phyloP scores from a whole-genome alignment of 1,140 invertebrate species.

The Aphaenogaster ashmeadi region DNA sequence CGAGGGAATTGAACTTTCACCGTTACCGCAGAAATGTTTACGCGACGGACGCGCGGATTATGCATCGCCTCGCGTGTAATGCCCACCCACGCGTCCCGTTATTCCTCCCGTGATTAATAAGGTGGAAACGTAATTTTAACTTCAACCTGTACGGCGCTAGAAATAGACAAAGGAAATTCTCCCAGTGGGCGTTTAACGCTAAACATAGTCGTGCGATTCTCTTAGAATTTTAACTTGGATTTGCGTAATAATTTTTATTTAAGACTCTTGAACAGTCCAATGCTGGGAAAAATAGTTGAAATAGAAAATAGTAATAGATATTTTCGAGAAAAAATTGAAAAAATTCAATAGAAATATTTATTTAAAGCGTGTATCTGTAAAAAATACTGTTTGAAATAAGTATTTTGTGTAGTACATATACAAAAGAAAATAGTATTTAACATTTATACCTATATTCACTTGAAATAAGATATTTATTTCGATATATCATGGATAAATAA shows the following conservation, averaged over 20 bases:
- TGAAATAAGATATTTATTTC: too few relatives aligned
- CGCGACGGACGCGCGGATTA: slow-evolving; percentile 29
- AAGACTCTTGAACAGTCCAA: too few relatives aligned
- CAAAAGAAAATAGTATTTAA: too few relatives aligned
- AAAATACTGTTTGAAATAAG: too few relatives aligned
- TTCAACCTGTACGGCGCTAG: neutral
- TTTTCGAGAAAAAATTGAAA: too few relatives aligned
- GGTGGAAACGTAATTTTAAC: slow-evolving; percentile 12
- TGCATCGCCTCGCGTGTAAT: slow-evolving; percentile 16
- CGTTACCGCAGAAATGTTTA: slow-evolving; percentile 53
- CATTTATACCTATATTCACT: too few relatives aligned
- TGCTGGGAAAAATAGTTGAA: too few relatives aligned
- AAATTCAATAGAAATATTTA: too few relatives aligned
- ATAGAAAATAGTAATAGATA: too few relatives aligned
- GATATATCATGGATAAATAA: too few relatives aligned
- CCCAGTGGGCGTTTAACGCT: neutral
- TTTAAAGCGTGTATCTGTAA: too few relatives aligned
- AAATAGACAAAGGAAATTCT: slow-evolving; percentile 40
- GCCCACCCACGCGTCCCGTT: slow-evolving; percentile 31
- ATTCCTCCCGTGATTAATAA: slow-evolving; percentile 37
- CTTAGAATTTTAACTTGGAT: neutral
- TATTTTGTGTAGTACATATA: too few relatives aligned
- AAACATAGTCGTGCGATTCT: neutral
- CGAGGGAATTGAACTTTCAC: slow-evolving; percentile 63
- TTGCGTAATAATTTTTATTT: neutral